Evolutionary conservation across 2,113 vertebrate species (phyloP).

Genomic region (Felis catus): DNA sequence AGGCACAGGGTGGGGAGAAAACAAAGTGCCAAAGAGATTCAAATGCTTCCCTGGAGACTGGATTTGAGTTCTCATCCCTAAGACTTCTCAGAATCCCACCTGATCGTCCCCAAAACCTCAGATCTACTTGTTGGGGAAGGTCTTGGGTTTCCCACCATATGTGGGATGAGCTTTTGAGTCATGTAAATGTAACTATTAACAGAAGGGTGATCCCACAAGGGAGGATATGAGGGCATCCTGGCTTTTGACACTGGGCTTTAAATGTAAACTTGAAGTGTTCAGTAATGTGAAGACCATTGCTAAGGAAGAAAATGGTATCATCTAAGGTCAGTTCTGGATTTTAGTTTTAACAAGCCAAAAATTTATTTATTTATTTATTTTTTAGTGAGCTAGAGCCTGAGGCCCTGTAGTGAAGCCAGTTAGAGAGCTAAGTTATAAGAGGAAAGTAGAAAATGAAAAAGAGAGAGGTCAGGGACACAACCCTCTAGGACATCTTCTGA

Average conservation of each 20-base stretch:
- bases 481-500: background rate
- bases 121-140: background rate
- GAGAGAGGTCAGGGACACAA: background rate
- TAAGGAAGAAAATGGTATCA: slow-evolving; percentile 30
- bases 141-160: background rate
- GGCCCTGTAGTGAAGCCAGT: background rate
- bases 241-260: slow-evolving; percentile 48
- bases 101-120: background rate
- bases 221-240: background rate
- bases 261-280: background rate
- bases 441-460: background rate
- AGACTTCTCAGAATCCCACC: background rate
- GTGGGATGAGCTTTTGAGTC: background rate
- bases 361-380: slow-evolving; percentile 4
- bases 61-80: background rate
- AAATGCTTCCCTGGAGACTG: background rate
- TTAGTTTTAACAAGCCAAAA: slow-evolving; percentile 52
- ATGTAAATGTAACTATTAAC: background rate
- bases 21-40: background rate
- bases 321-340: slow-evolving; percentile 48
- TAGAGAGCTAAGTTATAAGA: background rate
- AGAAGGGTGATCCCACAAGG: background rate
- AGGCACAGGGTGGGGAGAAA: background rate
- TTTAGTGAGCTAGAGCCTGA: slow-evolving; percentile 15
- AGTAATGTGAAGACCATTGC: background rate